Percentiles rank a stretch among this genome's conserved stretches.
phyloP scores from a whole-genome alignment of 1,140 invertebrate genomes.

The Drosophila yakuba region DNA sequence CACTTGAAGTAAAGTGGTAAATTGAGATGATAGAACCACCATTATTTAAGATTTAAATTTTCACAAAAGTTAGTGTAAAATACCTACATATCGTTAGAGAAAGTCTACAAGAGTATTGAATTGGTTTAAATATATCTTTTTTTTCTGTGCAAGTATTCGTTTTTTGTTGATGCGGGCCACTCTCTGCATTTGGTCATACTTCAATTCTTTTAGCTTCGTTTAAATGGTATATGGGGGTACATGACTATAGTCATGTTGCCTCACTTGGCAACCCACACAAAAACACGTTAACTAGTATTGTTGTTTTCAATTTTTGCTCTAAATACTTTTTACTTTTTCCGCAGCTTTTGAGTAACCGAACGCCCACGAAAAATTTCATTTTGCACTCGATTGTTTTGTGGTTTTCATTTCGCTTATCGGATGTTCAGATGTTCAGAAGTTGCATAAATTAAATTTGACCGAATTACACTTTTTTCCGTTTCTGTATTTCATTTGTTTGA shows the following conservation, averaged over 20 bases:
- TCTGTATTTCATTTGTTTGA: conserved; percentile 33
- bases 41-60: not conserved
- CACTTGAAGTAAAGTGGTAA: not conserved
- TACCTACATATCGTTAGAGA: not conserved
- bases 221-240: not conserved
- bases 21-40: too few species aligned
- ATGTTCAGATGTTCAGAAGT: conserved; percentile 60
- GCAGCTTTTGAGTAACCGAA: conserved; percentile 50
- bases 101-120: not conserved
- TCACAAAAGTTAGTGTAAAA: not conserved
- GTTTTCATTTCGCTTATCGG: conserved; percentile 25
- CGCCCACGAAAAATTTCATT: conserved; percentile 63
- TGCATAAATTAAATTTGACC: conserved; percentile 72
- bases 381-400: conserved; percentile 33
- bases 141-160: conserved; percentile 15
- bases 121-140: not conserved
- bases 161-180: conserved; percentile 9
- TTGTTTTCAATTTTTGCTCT: conserved; percentile 72
- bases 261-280: conserved; percentile 52
- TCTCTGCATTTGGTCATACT: conserved; percentile 67
- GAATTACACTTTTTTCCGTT: conserved; percentile 38
- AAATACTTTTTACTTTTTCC: conserved; percentile 67
- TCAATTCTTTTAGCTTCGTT: conserved; percentile 66
- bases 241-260: conserved; percentile 41
- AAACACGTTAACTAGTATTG: conserved; percentile 12